Percentiles rank a stretch among this genome's conserved stretches.
Conservation (phyloP, 2,797 vertebrate genomes). For the Podarcis lilfordi region DNA sequence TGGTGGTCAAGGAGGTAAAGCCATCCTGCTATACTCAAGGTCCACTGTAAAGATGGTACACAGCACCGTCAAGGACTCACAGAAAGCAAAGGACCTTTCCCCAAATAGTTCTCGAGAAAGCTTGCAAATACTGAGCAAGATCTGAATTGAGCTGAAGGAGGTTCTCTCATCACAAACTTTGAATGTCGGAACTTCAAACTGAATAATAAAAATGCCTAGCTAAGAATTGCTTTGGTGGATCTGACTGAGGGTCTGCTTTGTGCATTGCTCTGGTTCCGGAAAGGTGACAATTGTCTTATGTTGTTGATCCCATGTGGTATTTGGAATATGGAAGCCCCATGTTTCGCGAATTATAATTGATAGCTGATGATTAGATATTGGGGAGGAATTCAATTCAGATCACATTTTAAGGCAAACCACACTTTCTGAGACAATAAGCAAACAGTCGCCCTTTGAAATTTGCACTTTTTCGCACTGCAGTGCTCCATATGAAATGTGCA, state of each 20-base stretch:
- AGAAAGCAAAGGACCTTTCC: neutral
- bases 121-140: neutral
- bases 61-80: neutral
- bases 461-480: too few species aligned
- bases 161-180: constrained; percentile 40
- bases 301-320: neutral
- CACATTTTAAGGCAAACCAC: too few species aligned
- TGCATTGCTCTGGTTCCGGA: neutral
- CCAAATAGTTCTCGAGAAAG: neutral
- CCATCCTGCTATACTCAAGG: too few species aligned
- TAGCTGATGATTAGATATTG: too few species aligned
- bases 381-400: too few species aligned
- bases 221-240: neutral
- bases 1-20: neutral
- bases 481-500: too few species aligned
- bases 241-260: neutral
- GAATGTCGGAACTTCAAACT: constrained; percentile 48
- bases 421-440: too few species aligned
- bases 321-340: neutral
- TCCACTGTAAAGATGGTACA: neutral
- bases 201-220: constrained; percentile 23
- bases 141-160: constrained; percentile 28
- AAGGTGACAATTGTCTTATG: neutral
- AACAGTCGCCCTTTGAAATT: too few species aligned
- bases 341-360: neutral